Conservation (phyloP, 2,888 invertebrate species). For the Patella pellucida region DNA sequence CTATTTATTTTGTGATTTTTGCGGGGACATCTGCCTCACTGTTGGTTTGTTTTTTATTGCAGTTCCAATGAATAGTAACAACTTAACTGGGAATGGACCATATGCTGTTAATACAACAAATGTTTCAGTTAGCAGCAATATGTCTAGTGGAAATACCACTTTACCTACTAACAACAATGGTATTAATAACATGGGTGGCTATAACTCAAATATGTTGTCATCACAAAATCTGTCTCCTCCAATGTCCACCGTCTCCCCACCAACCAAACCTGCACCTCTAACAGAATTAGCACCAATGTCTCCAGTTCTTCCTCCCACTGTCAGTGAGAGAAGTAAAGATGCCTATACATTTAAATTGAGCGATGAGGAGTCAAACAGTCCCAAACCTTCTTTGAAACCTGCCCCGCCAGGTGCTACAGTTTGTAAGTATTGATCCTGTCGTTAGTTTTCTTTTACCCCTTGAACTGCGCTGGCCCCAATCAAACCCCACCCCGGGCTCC, state of each 20-base stretch:
- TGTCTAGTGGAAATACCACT: too few relatives aligned
- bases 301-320: not conserved
- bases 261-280: not conserved
- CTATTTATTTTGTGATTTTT: too few relatives aligned
- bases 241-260: not conserved
- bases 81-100: slow-evolving; percentile 5
- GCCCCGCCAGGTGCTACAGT: slow-evolving; percentile 66
- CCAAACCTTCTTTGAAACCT: slow-evolving; percentile 60
- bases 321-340: slow-evolving; percentile 10
- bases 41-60: not conserved
- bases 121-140: too few relatives aligned
- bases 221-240: too few relatives aligned
- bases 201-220: too few relatives aligned
- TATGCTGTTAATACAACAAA: not conserved
- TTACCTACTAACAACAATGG: too few relatives aligned
- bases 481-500: too few relatives aligned
- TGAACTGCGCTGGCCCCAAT: too few relatives aligned
- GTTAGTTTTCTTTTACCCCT: not conserved
- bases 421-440: slow-evolving; percentile 52
- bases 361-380: slow-evolving; percentile 63
- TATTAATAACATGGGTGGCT: too few relatives aligned
- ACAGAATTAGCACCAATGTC: slow-evolving; percentile 1
- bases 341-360: slow-evolving; percentile 45
- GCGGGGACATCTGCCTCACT: too few relatives aligned
- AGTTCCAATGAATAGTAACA: not conserved